A percentile compares a stretch with the other conserved stretches of the same genome.
Conservation (phyloP, 1,140 invertebrate species). For the Hydropsyche tenuis region DNA sequence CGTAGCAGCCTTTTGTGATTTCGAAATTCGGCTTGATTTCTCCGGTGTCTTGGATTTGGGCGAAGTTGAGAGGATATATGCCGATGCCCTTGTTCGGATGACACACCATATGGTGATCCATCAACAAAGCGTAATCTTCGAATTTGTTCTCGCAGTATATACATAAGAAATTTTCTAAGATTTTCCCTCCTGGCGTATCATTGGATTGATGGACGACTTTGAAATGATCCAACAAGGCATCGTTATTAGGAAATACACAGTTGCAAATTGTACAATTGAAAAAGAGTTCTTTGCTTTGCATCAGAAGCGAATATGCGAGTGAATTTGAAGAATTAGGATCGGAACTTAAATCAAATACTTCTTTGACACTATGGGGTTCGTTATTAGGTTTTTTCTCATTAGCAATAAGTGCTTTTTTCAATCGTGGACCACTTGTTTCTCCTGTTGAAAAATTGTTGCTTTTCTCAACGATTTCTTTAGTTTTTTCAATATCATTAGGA, state of each 20-base stretch:
- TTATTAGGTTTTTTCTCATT: no score
- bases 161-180: not conserved
- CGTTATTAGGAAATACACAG: not conserved
- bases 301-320: no score
- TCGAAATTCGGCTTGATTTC: constrained; percentile 11
- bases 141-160: constrained; percentile 2
- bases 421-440: no score
- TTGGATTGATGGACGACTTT: not conserved
- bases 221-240: not conserved
- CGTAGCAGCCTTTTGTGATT: not conserved
- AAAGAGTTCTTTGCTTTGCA: no score
- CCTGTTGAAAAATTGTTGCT: no score
- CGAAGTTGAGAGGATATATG: not conserved
- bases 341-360: no score
- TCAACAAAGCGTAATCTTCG: not conserved
- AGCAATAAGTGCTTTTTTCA: no score
- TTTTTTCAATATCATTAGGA: no score
- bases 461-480: no score
- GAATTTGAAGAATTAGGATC: no score
- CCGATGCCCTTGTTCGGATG: not conserved
- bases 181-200: not conserved
- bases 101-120: not conserved
- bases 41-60: constrained; percentile 10
- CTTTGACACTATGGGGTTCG: no score
- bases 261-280: not conserved